Conservation (phyloP, 2,888 invertebrate genomes). For the Mesoligia furuncula region DNA sequence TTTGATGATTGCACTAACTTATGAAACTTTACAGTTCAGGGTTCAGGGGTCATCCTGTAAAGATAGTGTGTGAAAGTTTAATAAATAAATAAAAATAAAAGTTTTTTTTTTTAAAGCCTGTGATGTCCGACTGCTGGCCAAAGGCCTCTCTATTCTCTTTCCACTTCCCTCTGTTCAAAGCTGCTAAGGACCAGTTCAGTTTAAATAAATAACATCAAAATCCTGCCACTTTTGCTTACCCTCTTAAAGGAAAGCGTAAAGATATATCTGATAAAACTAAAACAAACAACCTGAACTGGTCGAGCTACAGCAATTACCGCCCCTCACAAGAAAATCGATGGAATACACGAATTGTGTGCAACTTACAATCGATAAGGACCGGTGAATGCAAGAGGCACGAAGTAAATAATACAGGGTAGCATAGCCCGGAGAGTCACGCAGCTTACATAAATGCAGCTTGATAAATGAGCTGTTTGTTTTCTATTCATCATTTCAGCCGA, state of each 20-base stretch:
- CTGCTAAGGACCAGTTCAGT: not conserved
- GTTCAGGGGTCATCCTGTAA: too few species aligned
- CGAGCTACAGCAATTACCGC: slow-evolving; percentile 30
- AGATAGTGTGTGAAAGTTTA: too few species aligned
- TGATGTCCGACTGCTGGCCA: too few species aligned
- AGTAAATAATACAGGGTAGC: not conserved
- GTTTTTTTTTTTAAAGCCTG: too few species aligned
- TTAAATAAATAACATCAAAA: not conserved
- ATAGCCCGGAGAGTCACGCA: too few species aligned
- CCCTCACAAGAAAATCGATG: slow-evolving; percentile 51
- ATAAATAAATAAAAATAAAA: too few species aligned
- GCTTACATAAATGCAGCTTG: too few species aligned
- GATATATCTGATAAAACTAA: not conserved
- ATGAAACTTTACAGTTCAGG: not conserved
- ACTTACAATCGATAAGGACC: slow-evolving; percentile 45
- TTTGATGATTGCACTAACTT: not conserved
- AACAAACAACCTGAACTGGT: slow-evolving; percentile 14
- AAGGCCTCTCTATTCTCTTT: too few species aligned
- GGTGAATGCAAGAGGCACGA: slow-evolving; percentile 12
- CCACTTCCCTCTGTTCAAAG: too few species aligned
- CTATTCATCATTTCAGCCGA: too few species aligned
- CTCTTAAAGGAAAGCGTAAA: not conserved
- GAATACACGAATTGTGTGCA: slow-evolving; percentile 45
- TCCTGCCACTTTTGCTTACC: not conserved
- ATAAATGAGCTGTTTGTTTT: too few species aligned